Base-by-base conservation (phyloP, 1,140 invertebrate species). In the Prorops nasuta region DNA sequence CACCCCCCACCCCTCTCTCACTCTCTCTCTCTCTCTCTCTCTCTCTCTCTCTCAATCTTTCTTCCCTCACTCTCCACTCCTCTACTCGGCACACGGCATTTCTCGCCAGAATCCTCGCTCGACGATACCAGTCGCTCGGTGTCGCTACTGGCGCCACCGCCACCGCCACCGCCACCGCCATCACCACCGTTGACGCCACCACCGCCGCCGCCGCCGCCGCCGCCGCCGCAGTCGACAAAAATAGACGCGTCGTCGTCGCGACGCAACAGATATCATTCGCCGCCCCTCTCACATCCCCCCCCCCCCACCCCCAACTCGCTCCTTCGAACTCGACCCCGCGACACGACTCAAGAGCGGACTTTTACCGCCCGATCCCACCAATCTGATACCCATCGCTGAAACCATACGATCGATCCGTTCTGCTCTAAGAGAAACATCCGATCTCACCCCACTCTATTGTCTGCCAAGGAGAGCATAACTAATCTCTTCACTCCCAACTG, bases 241-340 rank as follows among this genome's bases (percentile, higher is more conserved):
- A 73, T 70, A 72, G 69, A 69, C 60, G 58, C 50, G 60, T 66
- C 59, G 60, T 66, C 59, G 64, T 63, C 67, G 63, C 67, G 66
- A 67, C 69, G 69, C 69, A 72, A 74, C 71, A 72, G 68, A 74
- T 74, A 71, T 70, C 66, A 60, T 53, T 59, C 51, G 56, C 36
- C 51, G 49, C 51, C 35, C 43, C 34, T 39, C 48, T 14, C 17
- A 18, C n/a, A n/a, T n/a, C n/a, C n/a, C n/a, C n/a, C n/a, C n/a
- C n/a, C n/a, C n/a, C n/a, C n/a, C n/a, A n/a, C n/a, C n/a, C n/a
- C n/a, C n/a, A n/a, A n/a, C n/a, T n/a, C n/a, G n/a, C n/a, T n/a
- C n/a, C n/a, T n/a, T n/a, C n/a, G n/a, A n/a, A n/a, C n/a, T n/a
- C n/a, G n/a, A n/a, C n/a, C n/a, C n/a, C n/a, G n/a, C n/a, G n/a